These are phyloP conservation scores for Megamerina dolium DNA, from an alignment of 2,888 invertebrate species.

Conservation along the genomic window DNA sequence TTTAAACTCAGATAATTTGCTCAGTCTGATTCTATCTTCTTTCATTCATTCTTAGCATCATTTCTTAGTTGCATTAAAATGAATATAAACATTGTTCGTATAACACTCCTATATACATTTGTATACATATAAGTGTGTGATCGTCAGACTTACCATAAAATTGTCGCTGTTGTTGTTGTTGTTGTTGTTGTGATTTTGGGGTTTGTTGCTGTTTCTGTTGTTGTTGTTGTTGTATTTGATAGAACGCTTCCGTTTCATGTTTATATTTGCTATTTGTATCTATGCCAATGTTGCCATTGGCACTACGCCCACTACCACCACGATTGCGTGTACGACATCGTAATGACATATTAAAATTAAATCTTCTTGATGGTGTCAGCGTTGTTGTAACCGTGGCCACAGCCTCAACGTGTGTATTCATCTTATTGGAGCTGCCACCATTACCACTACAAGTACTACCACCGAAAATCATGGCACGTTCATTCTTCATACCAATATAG, in stretches of 20 bases:
- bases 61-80: no score
- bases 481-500: conserved; percentile 44
- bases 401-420: conserved; percentile 11
- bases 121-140: no score
- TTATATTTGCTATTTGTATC: neutral
- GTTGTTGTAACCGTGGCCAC: conserved; percentile 18
- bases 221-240: neutral
- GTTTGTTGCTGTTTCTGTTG: conserved; percentile 5
- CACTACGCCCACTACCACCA: neutral
- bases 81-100: no score
- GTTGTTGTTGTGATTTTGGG: no score
- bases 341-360: conserved; percentile 13
- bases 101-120: no score
- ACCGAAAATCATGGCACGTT: conserved; percentile 34
- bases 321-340: conserved; percentile 10
- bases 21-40: no score
- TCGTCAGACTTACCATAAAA: no score
- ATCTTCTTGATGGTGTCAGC: conserved; percentile 10
- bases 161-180: no score
- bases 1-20: no score
- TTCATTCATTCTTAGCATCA: no score
- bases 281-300: neutral
- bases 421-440: neutral
- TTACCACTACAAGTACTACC: no score
- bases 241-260: no score